Conservation (phyloP, 2,113 vertebrate species). For the Sceloporus undulatus region DNA sequence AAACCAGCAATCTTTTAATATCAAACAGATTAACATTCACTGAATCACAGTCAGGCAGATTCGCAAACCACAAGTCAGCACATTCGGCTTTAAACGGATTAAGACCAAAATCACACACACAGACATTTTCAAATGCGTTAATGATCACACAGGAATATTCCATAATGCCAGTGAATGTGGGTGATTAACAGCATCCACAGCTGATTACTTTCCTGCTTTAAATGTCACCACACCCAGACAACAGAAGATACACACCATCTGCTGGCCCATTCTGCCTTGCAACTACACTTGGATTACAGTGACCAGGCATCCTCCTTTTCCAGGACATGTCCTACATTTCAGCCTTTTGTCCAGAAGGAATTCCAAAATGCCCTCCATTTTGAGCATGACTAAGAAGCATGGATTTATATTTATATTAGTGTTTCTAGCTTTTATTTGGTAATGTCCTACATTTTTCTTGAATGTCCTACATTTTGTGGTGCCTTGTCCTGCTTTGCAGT, state of each 20-base stretch:
- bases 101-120: slow-evolving; percentile 1
- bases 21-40: slow-evolving; percentile 30
- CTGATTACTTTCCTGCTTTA: background rate
- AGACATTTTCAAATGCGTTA: slow-evolving; percentile 13
- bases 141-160: background rate
- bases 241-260: background rate
- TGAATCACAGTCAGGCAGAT: slow-evolving; percentile 13
- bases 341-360: too few relatives aligned
- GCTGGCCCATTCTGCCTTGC: background rate
- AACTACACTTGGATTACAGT: too few relatives aligned
- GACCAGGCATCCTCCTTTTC: too few relatives aligned
- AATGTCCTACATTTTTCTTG: too few relatives aligned
- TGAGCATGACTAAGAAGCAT: too few relatives aligned
- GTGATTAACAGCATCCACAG: background rate
- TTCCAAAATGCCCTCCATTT: too few relatives aligned
- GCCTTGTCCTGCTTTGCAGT: too few relatives aligned
- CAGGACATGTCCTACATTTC: too few relatives aligned
- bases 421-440: too few relatives aligned
- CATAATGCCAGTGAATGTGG: background rate
- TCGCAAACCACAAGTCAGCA: slow-evolving; percentile 3
- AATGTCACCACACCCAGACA: background rate
- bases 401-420: too few relatives aligned
- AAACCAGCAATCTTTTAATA: slow-evolving; percentile 34
- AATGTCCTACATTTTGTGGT: too few relatives aligned
- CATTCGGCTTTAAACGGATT: background rate